phyloP scores from a whole-genome alignment of 2,797 vertebrate genomes.

The Peromyscus melanophrys region DNA sequence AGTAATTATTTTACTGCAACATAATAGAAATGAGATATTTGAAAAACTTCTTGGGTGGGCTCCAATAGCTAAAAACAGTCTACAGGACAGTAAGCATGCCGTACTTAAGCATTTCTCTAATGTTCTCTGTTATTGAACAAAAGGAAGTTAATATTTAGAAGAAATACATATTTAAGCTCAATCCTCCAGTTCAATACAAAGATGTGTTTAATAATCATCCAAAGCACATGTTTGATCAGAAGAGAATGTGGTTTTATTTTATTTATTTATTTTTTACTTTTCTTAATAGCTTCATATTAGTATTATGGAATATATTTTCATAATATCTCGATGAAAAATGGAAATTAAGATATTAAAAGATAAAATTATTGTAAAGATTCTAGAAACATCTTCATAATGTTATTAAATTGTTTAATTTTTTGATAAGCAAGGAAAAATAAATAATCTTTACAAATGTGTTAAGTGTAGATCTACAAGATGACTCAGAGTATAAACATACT shows the following conservation, averaged over 20 bases:
- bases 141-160: slow-evolving; percentile 65
- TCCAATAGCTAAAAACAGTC: slow-evolving; percentile 41
- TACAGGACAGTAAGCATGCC: slow-evolving; percentile 34
- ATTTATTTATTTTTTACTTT: not conserved
- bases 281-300: slow-evolving; percentile 16
- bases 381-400: slow-evolving; percentile 18
- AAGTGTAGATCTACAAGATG: not conserved
- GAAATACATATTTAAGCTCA: slow-evolving; percentile 58
- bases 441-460: not conserved
- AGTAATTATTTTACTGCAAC: slow-evolving; percentile 72
- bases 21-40: slow-evolving; percentile 67
- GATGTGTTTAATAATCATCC: not conserved
- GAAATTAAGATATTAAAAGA: slow-evolving; percentile 12
- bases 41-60: slow-evolving; percentile 54
- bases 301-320: slow-evolving; percentile 5
- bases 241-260: not conserved
- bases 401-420: not conserved
- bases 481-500: not conserved
- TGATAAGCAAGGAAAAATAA: not conserved
- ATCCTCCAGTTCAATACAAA: slow-evolving; percentile 33
- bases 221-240: not conserved
- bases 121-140: slow-evolving; percentile 18
- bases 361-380: not conserved
- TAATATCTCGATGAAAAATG: slow-evolving; percentile 29
- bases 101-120: slow-evolving; percentile 37